Conservation (phyloP, 1,140 invertebrate species). For the Tetramorium simillimum region DNA sequence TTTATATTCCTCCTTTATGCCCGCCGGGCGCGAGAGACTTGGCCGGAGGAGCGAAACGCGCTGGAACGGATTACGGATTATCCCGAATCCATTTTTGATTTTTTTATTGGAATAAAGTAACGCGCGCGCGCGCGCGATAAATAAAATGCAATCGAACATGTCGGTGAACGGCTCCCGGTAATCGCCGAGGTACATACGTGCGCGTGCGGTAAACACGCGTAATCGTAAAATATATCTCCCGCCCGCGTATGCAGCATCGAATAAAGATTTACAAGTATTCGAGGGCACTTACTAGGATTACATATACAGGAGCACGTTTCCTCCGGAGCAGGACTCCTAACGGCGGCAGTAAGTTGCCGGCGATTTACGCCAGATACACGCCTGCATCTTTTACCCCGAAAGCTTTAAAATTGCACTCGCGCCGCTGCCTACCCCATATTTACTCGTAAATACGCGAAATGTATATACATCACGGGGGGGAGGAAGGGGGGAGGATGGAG, state of each 20-base stretch:
- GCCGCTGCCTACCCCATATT: neutral
- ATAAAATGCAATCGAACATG: neutral
- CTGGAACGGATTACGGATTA: neutral
- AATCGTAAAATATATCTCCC: conserved; percentile 66
- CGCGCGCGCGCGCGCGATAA: neutral
- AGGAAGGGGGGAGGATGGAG: neutral
- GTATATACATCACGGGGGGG: conserved; percentile 5
- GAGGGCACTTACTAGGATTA: conserved; percentile 71
- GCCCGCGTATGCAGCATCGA: conserved; percentile 54
- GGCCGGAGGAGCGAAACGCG: neutral
- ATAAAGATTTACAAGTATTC: conserved; percentile 66
- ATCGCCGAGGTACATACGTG: conserved; percentile 15
- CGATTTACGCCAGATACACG: conserved; percentile 63
- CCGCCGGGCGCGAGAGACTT: neutral
- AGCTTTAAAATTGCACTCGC: conserved; percentile 18
- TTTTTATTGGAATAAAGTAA: neutral
- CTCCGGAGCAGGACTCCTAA: conserved; percentile 26
- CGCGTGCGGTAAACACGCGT: neutral
- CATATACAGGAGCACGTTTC: conserved; percentile 46
- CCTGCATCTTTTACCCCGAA: conserved; percentile 30
- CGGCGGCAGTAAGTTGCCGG: conserved; percentile 57
- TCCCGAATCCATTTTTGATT: neutral
- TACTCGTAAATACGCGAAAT: conserved; percentile 63
- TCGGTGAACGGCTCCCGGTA: conserved; percentile 39
- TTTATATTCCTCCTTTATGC: conserved; percentile 27